phyloP scores from a whole-genome alignment of 2,113 vertebrate species.

The Rhinolophus ferrumequinum region DNA sequence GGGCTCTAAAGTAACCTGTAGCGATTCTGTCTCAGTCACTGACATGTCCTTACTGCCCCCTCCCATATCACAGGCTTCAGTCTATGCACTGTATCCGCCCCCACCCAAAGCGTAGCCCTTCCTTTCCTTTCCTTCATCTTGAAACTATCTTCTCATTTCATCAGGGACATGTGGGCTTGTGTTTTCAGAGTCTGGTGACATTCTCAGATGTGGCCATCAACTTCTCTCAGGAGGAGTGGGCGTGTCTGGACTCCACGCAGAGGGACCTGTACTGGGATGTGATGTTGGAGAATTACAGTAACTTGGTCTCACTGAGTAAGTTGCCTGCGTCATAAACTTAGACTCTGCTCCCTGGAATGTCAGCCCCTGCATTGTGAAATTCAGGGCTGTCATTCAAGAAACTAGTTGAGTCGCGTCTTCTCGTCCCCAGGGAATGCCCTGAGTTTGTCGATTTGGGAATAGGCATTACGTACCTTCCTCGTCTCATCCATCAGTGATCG shows the following conservation, averaged over 20 bases:
- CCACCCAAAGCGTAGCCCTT: not conserved
- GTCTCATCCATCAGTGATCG: not conserved
- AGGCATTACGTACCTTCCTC: not conserved
- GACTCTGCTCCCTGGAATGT: not conserved
- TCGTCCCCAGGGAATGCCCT: not conserved
- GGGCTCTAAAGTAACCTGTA: not conserved
- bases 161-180: not conserved
- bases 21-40: not conserved
- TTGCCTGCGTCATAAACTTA: rapidly evolving
- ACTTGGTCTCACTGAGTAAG: slow-evolving; percentile 67
- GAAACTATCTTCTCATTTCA: not conserved
- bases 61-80: rapidly evolving
- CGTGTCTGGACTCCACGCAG: slow-evolving; percentile 37
- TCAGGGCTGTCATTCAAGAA: not conserved
- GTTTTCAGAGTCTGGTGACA: slow-evolving; percentile 30
- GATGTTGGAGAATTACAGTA: slow-evolving; percentile 75
- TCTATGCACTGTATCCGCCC: rapidly evolving
- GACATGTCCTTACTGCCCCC: not conserved
- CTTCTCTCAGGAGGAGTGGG: slow-evolving; percentile 73
- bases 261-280: slow-evolving; percentile 74
- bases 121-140: not conserved
- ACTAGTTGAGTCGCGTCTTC: not conserved
- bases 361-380: not conserved
- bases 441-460: not conserved
- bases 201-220: slow-evolving; percentile 70